phyloP scores from a whole-genome alignment of 2,888 invertebrate genomes.

The Gibbula magus region DNA sequence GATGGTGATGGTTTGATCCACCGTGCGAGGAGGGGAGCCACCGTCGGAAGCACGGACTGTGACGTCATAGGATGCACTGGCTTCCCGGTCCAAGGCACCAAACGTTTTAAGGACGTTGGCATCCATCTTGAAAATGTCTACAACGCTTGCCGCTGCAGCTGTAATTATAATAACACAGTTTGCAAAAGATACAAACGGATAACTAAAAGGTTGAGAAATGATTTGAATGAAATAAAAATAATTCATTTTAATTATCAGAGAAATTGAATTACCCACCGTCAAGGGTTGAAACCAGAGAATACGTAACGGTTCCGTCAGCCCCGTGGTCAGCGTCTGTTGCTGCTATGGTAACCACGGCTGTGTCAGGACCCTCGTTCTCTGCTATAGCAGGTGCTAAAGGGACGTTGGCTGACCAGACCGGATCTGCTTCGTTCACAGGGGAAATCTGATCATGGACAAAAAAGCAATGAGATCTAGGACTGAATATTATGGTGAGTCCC shows the following conservation, averaged over 20 bases:
- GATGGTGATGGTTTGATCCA: slow-evolving; percentile 28
- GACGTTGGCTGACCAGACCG: slow-evolving; percentile 31
- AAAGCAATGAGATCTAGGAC: too few species aligned
- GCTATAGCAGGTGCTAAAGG: slow-evolving; percentile 35
- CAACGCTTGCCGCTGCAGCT: slow-evolving; percentile 31
- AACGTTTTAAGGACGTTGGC: slow-evolving; percentile 46
- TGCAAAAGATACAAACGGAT: too few species aligned
- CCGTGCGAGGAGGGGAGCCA: slow-evolving; percentile 22
- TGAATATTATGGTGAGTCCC: too few species aligned
- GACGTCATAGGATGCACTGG: slow-evolving; percentile 45
- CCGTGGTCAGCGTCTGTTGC: slow-evolving; percentile 51
- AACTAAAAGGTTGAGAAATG: too few species aligned
- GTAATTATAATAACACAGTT: not conserved
- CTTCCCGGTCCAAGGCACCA: slow-evolving; percentile 45
- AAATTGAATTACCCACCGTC: slow-evolving; percentile 41
- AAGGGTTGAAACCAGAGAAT: slow-evolving; percentile 24
- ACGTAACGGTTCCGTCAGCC: not conserved
- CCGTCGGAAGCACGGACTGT: slow-evolving; percentile 41
- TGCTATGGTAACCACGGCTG: slow-evolving; percentile 42
- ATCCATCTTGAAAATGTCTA: slow-evolving; percentile 50
- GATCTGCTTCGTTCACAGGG: slow-evolving; percentile 26
- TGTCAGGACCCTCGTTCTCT: slow-evolving; percentile 47
- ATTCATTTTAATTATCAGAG: too few species aligned
- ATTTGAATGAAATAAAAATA: too few species aligned
- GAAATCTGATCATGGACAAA: too few species aligned